Evolutionary conservation across 2,113 vertebrate species (phyloP).

Genomic region (Setophaga coronata): DNA sequence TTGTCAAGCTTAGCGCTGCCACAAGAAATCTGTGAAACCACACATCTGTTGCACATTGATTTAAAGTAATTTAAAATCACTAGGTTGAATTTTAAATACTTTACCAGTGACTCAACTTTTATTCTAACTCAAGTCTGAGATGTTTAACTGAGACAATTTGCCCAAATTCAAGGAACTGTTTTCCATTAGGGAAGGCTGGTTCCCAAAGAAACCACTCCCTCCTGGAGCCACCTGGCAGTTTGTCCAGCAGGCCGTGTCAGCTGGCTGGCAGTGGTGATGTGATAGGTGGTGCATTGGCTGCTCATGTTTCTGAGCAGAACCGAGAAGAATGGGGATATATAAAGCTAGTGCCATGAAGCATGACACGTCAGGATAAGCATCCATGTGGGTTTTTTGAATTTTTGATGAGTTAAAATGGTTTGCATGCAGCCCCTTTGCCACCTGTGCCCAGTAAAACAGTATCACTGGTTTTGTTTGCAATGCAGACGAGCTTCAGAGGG

Average conservation of each 20-base stretch:
- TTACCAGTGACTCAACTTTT: neutral
- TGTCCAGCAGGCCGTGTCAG: neutral
- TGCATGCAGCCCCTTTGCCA: neutral
- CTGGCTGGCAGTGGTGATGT: neutral
- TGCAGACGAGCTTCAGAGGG: neutral
- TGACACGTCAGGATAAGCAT: neutral
- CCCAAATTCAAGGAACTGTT: neutral
- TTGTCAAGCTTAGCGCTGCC: neutral
- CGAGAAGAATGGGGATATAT: neutral
- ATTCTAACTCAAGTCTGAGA: neutral
- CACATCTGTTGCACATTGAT: neutral
- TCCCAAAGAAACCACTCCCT: neutral
- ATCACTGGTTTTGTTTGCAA: neutral
- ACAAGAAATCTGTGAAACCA: neutral
- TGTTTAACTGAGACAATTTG: neutral
- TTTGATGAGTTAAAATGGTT: neutral
- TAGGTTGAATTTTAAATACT: neutral
- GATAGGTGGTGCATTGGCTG: neutral
- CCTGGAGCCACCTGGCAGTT: neutral
- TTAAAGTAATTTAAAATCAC: neutral
- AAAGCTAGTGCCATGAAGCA: neutral
- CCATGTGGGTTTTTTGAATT: neutral
- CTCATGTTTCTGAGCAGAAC: neutral
- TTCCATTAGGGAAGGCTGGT: neutral
- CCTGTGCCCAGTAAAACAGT: neutral